Conservation (phyloP, 2,797 vertebrate genomes). For the Linurgus olivaceus region DNA sequence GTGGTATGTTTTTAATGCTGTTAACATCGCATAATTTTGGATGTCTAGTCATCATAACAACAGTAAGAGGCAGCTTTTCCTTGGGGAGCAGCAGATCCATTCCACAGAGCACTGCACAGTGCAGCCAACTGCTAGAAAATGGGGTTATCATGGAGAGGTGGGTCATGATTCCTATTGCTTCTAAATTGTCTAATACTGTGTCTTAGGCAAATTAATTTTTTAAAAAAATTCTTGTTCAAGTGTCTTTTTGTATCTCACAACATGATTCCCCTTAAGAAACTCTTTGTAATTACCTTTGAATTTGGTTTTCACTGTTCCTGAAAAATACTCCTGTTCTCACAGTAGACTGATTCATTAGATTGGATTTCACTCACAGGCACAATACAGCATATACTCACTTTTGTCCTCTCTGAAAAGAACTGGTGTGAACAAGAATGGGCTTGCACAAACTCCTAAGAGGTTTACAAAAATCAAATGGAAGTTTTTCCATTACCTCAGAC, state of each 20-base stretch:
- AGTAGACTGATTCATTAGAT: neutral
- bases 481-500: neutral
- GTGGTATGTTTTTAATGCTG: neutral
- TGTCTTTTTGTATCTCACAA: neutral
- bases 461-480: neutral
- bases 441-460: neutral
- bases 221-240: accelerated
- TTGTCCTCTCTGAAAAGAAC: neutral
- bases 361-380: neutral
- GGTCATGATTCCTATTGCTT: neutral
- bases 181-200: neutral
- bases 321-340: neutral
- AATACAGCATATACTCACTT: neutral
- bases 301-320: neutral
- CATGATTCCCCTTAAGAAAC: neutral
- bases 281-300: neutral
- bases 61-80: neutral
- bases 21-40: neutral
- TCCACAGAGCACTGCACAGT: neutral
- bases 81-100: neutral
- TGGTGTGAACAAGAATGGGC: neutral
- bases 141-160: neutral
- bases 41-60: neutral
- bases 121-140: neutral
- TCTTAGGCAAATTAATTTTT: neutral